Base-by-base conservation (phyloP, 1,140 invertebrate genomes). In the Lerema accius region DNA sequence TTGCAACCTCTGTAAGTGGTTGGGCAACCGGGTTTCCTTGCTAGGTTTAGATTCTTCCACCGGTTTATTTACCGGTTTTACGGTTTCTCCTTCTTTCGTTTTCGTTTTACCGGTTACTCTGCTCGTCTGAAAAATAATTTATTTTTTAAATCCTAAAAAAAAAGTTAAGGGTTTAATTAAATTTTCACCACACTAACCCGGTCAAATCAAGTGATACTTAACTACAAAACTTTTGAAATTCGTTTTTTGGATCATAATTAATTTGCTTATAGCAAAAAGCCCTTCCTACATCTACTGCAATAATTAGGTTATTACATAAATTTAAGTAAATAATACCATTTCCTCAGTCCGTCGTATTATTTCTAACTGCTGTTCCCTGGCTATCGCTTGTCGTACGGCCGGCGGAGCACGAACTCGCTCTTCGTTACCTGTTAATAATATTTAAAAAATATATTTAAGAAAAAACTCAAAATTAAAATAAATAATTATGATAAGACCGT, bases 1-100 rank as follows among this genome's bases (percentile, higher is more conserved):
- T 65, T 94, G 91, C 26, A 95, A 75, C 67, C 90, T 92, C 79
- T 94, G 94, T 83, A 95, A 81, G 86, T 94, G 94, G 87, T 95
- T 95, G 0, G 93, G 92, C 13, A 94, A 50, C 13, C 56, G 39
- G 2, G 46, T 61, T 50, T 73, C 72, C 11, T 72, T 67, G 10
- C 28, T 60, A 26, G 13, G 17, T 13, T 17, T 51, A 1, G 11
- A 11, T n/a, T 23, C 61, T 49, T 58, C 51, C 3, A 37, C 11
- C 5, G 5, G 14, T 26, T 39, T 46, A 11, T 7, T 53, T 40
- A 45, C 28, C 4, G 64, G 40, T 56, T 62, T 58, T 3, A 11
- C 11, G 4, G 14, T 16, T 15, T 49, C 40, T 28, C 49, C 17
- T 9, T 53, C 35, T 61, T 32, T 58, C 9, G 19, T 40, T n/a